Conservation (phyloP, 2,113 vertebrate species). For the Varanus salvator region DNA sequence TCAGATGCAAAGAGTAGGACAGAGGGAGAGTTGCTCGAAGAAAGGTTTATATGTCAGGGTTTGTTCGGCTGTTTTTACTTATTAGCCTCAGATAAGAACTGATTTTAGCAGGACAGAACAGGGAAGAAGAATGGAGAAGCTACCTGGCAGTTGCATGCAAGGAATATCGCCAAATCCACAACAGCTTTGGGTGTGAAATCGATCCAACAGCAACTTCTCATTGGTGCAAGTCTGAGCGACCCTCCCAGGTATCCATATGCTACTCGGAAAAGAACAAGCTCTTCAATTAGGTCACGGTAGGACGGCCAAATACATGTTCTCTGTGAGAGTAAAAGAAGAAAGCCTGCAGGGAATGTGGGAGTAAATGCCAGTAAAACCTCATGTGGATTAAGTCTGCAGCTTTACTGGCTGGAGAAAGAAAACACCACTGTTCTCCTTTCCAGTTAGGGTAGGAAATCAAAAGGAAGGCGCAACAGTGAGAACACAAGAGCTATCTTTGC, state of each 20-base stretch:
- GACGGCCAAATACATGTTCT: conserved; percentile 31
- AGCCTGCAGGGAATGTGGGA: conserved; percentile 35
- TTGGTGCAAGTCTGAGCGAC: conserved; percentile 55
- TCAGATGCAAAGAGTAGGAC: not conserved
- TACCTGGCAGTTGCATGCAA: not conserved
- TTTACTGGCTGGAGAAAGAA: not conserved
- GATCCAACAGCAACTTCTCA: conserved; percentile 65
- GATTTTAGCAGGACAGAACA: not conserved
- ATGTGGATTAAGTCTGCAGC: not conserved
- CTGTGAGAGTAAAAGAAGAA: conserved; percentile 21
- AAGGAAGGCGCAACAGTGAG: not conserved
- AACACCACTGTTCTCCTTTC: not conserved
- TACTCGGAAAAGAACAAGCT: conserved; percentile 50
- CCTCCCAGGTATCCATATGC: conserved; percentile 62
- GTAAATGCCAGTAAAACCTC: not conserved
- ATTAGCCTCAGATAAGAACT: not conserved
- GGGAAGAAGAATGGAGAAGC: not conserved
- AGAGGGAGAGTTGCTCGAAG: not conserved
- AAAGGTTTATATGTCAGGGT: not conserved
- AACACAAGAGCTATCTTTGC: not conserved
- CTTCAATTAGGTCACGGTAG: conserved; percentile 43
- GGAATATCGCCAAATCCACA: conserved; percentile 60
- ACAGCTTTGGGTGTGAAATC: conserved; percentile 51
- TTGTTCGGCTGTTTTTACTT: not conserved
- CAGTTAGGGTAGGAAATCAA: not conserved